Percentiles rank a stretch among this genome's conserved stretches.
Evolutionary conservation across 2,888 invertebrate genomes (phyloP).

Genomic region (Alentia gelatinosa): DNA sequence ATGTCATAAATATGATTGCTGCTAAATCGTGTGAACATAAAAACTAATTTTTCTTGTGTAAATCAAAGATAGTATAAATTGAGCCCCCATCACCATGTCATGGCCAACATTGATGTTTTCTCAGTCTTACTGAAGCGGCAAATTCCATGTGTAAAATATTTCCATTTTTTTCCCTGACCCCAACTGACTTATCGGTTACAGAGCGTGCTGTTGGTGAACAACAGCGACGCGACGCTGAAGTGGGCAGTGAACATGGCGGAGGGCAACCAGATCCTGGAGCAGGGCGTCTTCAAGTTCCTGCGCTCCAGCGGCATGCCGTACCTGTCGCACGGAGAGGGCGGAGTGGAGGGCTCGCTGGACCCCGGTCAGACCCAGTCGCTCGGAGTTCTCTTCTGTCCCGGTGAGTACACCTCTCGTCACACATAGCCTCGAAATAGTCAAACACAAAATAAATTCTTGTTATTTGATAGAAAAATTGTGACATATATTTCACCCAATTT

Average conservation of each 20-base stretch:
- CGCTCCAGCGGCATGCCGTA: conserved; percentile 77
- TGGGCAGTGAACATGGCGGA: conserved; percentile 77
- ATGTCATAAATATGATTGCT: too few species aligned
- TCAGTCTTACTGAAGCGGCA: too few species aligned
- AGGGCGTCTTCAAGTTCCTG: conserved; percentile 77
- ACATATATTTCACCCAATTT: neutral
- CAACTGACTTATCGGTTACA: too few species aligned
- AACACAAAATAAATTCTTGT: neutral
- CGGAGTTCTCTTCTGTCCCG: conserved; percentile 77
- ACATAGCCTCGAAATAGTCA: neutral
- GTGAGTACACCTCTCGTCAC: conserved; percentile 66
- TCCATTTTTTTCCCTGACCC: too few species aligned
- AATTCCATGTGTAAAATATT: too few species aligned
- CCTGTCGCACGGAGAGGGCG: conserved; percentile 69
- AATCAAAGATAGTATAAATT: too few species aligned
- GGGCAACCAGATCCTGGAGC: conserved; percentile 70
- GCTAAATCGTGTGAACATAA: too few species aligned
- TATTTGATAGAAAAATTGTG: neutral
- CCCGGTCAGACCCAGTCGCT: conserved; percentile 76
- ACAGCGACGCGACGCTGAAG: conserved; percentile 72
- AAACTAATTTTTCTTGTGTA: too few species aligned
- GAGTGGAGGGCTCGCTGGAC: conserved; percentile 75
- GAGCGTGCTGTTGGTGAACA: conserved; percentile 76
- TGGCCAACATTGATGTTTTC: too few species aligned
- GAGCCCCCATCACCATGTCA: too few species aligned